Conservation (phyloP, 2,113 vertebrate species). For the Orcinus orca region DNA sequence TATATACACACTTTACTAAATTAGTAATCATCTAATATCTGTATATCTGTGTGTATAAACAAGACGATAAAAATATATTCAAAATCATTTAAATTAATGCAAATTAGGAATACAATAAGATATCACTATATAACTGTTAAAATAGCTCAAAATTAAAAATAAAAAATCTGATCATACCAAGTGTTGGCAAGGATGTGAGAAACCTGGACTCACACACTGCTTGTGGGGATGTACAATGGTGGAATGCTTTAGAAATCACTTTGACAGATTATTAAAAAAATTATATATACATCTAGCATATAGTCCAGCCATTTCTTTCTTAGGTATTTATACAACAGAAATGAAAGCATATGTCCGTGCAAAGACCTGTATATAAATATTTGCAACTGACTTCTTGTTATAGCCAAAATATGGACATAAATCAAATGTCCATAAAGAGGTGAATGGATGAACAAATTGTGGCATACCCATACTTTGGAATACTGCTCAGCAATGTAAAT, state of each 20-base stretch:
- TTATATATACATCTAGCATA: background rate
- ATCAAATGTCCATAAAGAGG: background rate
- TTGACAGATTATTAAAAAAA: background rate
- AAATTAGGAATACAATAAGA: background rate
- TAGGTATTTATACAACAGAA: background rate
- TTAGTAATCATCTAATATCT: background rate
- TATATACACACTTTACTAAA: no score
- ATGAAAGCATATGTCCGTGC: background rate
- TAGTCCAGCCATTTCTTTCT: background rate
- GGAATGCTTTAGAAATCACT: background rate
- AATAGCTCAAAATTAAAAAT: background rate
- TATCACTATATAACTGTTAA: background rate
- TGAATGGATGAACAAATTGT: background rate
- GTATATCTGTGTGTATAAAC: background rate
- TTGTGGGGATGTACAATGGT: background rate
- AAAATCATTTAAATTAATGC: background rate
- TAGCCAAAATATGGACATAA: background rate
- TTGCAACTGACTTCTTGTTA: background rate
- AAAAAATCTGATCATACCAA: background rate
- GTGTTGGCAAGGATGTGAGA: background rate
- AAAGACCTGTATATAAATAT: background rate
- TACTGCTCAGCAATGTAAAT: background rate
- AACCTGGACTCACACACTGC: background rate
- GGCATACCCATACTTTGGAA: background rate
- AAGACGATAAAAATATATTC: background rate